phyloP scores from a whole-genome alignment of 2,797 vertebrate species.

The Microhierax caerulescens region DNA sequence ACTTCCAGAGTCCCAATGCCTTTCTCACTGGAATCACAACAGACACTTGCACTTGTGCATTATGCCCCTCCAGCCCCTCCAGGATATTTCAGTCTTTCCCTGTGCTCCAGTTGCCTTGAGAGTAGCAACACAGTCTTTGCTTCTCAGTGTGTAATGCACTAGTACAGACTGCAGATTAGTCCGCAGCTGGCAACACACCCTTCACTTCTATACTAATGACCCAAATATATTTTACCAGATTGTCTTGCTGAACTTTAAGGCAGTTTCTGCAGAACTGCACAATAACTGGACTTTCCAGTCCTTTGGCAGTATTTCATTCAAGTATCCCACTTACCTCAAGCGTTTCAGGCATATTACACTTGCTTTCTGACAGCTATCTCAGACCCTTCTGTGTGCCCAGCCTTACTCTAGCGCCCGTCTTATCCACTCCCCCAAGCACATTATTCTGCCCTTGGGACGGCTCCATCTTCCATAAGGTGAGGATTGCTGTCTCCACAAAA shows the following conservation, averaged over 20 bases:
- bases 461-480: background rate
- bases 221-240: background rate
- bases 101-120: background rate
- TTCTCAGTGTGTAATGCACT: background rate
- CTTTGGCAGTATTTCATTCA: background rate
- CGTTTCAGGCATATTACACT: background rate
- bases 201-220: background rate
- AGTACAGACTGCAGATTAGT: background rate
- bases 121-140: background rate
- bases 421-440: background rate
- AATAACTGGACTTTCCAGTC: background rate
- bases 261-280: background rate
- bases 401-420: background rate
- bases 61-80: background rate
- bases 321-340: background rate
- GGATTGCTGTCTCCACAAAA: background rate
- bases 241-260: background rate
- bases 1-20: background rate
- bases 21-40: fast-evolving
- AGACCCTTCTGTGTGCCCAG: background rate
- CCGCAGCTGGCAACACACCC: background rate
- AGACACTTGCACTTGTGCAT: background rate
- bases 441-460: background rate
- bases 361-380: background rate
- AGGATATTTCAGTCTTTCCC: background rate